Percentiles rank a stretch among this genome's conserved stretches.
Conservation (phyloP, 64 coral and sea anemone species). For the Actinia tenebrosa region DNA sequence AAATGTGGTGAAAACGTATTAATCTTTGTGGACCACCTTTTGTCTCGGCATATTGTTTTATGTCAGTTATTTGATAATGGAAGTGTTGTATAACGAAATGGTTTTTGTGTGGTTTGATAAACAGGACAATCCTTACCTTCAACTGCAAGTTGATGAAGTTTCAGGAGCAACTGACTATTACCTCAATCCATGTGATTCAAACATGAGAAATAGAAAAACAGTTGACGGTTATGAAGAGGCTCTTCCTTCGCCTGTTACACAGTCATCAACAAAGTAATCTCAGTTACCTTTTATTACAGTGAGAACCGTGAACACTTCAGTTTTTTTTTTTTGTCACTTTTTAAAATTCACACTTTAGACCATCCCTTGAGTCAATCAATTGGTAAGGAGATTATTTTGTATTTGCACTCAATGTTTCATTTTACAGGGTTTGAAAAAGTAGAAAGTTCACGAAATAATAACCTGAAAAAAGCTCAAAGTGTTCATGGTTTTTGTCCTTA, state of each 20-base stretch:
- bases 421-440: too few relatives aligned
- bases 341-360: too few relatives aligned
- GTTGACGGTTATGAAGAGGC: conserved; percentile 28
- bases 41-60: too few relatives aligned
- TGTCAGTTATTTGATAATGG: neutral
- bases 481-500: too few relatives aligned
- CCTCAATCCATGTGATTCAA: conserved; percentile 11
- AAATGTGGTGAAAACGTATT: too few relatives aligned
- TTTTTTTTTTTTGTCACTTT: neutral
- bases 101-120: neutral
- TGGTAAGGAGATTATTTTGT: too few relatives aligned
- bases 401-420: too few relatives aligned
- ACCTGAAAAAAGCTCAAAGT: too few relatives aligned
- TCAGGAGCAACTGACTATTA: conserved; percentile 23
- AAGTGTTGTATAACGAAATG: neutral
- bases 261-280: conserved; percentile 1
- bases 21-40: too few relatives aligned
- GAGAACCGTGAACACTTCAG: neutral
- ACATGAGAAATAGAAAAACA: neutral
- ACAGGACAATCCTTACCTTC: conserved; percentile 29
- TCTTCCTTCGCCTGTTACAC: neutral
- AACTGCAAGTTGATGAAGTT: conserved; percentile 10
- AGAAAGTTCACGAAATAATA: too few relatives aligned
- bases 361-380: too few relatives aligned
- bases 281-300: neutral